Percentiles rank a stretch among this genome's conserved stretches.
These are phyloP conservation scores for Semnornis frantzii DNA, from an alignment of 2,113 vertebrate species.

Conservation along the genomic window DNA sequence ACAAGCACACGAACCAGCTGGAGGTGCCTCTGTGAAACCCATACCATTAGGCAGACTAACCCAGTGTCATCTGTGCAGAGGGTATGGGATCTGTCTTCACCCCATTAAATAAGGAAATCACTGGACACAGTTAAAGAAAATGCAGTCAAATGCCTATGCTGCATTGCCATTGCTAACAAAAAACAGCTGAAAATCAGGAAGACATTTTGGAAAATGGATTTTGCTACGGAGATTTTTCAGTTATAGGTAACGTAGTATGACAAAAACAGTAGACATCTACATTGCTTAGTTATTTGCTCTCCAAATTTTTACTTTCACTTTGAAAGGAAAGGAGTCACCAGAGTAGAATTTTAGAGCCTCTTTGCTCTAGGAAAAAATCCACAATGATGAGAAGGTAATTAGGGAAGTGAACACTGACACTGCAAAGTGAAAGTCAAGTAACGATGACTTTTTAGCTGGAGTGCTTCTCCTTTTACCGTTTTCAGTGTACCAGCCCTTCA, in stretches of 20 bases:
- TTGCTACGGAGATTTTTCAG: background rate
- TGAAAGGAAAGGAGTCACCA: background rate
- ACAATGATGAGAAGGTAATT: background rate
- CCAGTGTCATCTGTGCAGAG: background rate
- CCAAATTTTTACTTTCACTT: background rate
- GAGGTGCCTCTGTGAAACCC: background rate
- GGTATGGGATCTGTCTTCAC: background rate
- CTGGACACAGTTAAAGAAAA: no score
- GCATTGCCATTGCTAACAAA: background rate
- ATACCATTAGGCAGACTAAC: background rate
- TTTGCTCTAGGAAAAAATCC: background rate
- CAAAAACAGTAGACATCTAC: background rate
- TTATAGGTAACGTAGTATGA: background rate
- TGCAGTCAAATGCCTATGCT: background rate
- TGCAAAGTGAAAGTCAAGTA: background rate
- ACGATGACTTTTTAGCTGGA: background rate
- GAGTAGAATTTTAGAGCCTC: background rate
- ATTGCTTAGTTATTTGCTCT: background rate
- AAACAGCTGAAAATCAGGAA: background rate
- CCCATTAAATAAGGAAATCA: background rate
- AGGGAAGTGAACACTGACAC: background rate
- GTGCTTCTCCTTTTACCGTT: background rate
- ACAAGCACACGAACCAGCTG: background rate
- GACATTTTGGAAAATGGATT: background rate
- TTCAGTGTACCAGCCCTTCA: background rate